Percentiles rank a stretch among this genome's conserved stretches.
These are phyloP conservation scores for Caretta caretta DNA, from an alignment of 2,113 vertebrate genomes.

Conservation along the genomic window DNA sequence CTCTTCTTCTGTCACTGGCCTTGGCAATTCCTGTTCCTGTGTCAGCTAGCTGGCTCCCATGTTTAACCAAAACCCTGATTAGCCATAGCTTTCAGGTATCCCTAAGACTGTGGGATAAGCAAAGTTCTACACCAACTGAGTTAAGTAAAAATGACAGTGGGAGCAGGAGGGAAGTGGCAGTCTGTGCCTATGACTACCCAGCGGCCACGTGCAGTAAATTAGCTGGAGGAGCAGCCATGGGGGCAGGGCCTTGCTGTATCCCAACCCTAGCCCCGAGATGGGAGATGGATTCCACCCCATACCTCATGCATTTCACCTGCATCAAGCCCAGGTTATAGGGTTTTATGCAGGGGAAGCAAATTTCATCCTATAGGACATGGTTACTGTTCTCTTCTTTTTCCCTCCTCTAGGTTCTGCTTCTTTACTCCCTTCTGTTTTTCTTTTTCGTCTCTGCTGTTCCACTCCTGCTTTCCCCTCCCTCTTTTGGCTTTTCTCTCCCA, in stretches of 20 bases:
- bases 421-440: background rate
- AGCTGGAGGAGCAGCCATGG: background rate
- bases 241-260: background rate
- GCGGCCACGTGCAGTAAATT: background rate
- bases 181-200: background rate
- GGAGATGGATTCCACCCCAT: background rate
- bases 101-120: background rate
- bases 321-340: fast-evolving
- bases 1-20: background rate
- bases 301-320: background rate
- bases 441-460: background rate
- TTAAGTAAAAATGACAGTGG: background rate
- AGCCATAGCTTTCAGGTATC: background rate
- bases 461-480: background rate
- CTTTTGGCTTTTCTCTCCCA: fast-evolving
- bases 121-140: background rate
- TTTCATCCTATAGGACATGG: background rate
- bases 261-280: fast-evolving
- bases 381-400: background rate
- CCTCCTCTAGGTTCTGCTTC: no score
- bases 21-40: fast-evolving
- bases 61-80: background rate
- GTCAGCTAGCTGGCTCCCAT: background rate
- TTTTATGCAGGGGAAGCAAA: background rate
- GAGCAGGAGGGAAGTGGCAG: background rate